Percentiles rank a stretch among this genome's conserved stretches.
Conservation (phyloP, 2,888 invertebrate genomes). For the Steinernema hermaphroditum region DNA sequence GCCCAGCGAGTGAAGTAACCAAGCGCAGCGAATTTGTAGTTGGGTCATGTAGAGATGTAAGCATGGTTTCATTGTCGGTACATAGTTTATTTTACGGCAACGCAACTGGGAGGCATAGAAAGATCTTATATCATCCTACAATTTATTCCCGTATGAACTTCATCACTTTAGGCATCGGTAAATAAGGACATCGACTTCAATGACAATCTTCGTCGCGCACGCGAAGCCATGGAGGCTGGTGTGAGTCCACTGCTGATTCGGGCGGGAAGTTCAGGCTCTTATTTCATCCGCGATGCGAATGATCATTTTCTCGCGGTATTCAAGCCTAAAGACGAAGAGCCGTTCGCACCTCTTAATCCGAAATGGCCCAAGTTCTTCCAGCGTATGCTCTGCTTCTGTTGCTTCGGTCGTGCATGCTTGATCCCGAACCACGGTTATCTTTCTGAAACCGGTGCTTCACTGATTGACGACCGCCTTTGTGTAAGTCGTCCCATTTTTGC, state of each 20-base stretch:
- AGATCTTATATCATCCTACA: no score
- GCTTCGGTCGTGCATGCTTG: constrained; percentile 95
- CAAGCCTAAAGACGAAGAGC: constrained; percentile 99
- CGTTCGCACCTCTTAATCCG: constrained; percentile 93
- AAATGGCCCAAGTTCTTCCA: constrained; percentile 99
- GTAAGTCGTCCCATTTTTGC: constrained; percentile 60
- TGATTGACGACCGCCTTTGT: constrained; percentile 83
- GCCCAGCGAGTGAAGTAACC: background rate
- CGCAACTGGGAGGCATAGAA: no score
- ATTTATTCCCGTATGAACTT: background rate
- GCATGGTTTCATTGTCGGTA: background rate
- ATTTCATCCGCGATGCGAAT: constrained; percentile 90
- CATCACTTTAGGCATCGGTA: background rate
- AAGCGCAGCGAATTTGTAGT: constrained; percentile 9
- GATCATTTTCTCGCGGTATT: constrained; percentile 84
- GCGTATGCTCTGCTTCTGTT: constrained; percentile 76
- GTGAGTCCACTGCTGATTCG: constrained; percentile 55
- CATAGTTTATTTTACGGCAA: no score
- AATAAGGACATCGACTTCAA: constrained; percentile 44
- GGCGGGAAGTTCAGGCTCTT: constrained; percentile 76
- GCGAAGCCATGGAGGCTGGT: constrained; percentile 53
- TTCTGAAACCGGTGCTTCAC: constrained; percentile 96
- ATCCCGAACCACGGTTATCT: constrained; percentile 96
- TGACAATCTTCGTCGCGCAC: constrained; percentile 41
- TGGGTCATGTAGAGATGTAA: constrained; percentile 5